phyloP scores from a whole-genome alignment of 2,113 vertebrate species.

The Lampris megalopsis region DNA sequence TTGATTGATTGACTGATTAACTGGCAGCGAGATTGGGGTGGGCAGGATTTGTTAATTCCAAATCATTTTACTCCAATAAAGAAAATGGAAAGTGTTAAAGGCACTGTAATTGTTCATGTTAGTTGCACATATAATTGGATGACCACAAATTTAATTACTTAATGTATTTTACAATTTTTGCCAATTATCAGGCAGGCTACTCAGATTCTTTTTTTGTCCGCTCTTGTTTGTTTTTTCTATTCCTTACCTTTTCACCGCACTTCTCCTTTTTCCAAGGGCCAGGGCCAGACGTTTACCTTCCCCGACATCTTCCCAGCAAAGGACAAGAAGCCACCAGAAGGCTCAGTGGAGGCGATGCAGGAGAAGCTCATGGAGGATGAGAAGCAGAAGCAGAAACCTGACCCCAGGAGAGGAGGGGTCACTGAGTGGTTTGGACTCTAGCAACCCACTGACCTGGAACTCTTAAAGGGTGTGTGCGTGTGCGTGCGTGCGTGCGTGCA shows the following conservation, averaged over 20 bases:
- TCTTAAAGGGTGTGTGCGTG: conserved; percentile 23
- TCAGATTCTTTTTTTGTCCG: neutral
- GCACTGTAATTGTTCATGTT: conserved; percentile 18
- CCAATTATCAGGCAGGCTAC: neutral
- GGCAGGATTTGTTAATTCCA: conserved; percentile 43
- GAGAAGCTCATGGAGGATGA: conserved; percentile 84
- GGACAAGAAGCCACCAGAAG: conserved; percentile 63
- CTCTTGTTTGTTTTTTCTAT: neutral
- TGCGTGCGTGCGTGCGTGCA: neutral
- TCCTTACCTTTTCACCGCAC: neutral
- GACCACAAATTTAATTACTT: neutral
- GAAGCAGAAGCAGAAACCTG: conserved; percentile 80
- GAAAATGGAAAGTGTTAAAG: neutral
- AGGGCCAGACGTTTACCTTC: conserved; percentile 92
- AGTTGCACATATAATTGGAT: neutral
- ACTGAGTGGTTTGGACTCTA: conserved; percentile 93
- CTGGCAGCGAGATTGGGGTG: conserved; percentile 40
- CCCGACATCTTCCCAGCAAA: conserved; percentile 91
- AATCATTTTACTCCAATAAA: conserved; percentile 18
- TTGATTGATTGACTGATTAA: conserved; percentile 42
- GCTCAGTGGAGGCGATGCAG: conserved; percentile 79
- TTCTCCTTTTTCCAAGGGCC: conserved; percentile 75
- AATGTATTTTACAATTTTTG: no score
- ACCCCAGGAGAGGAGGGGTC: conserved; percentile 89
- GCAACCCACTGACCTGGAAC: conserved; percentile 30